Evolutionary conservation across 2,888 invertebrate genomes (phyloP), one percentile per base, ranked within the genome.

Genomic region (Melangyna quadrimaculata): DNA sequence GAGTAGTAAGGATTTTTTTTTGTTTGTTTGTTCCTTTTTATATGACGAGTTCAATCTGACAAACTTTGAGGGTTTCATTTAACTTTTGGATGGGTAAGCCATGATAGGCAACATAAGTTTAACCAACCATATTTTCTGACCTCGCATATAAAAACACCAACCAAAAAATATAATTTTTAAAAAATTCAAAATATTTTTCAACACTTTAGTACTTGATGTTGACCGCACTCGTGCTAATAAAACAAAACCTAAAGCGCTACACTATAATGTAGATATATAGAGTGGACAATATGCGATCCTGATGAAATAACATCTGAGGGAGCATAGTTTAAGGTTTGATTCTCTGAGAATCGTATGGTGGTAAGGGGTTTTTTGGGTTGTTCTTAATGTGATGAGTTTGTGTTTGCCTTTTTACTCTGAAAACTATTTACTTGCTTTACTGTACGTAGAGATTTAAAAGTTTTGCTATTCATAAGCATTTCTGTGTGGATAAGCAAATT

Each of bases 21-120:
- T 63, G 17, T 40, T 22, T 43, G 1, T 2, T 14, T n/a, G 40
- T 43, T 61, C 8, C n/a, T 17, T 35, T 37, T 3, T 37, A 57
- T 19, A 57, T 19, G 29, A 45, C 14, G 8, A 65, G 29, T 45
- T 48, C 43, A 63, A 63, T 63, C 43, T 43, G 61, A 29, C 27
- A 63, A 65, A 32, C 29, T 65, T 65, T 65, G 45, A 27, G 45
- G 65, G 32, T 65, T 45, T 22, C 59, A 59, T 59, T 59, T 59
- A 59, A 37, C 35, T 37, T 59, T 59, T 37, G 14, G 32, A 35
- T 35, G 57, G 57, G 32, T 32, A 6, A 55, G 19, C 55, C 29
- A 35, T 14, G 22, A 35, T 19, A 59, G 59, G 37, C 59, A 37
- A 22, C 59, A 35, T 1, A 59, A 37, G 59, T 59, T 59, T n/a